A percentile compares a stretch with the other conserved stretches of the same genome.
These are phyloP conservation scores for Uropetala carovei DNA, from an alignment of 2,888 invertebrate species.

Conservation along the genomic window DNA sequence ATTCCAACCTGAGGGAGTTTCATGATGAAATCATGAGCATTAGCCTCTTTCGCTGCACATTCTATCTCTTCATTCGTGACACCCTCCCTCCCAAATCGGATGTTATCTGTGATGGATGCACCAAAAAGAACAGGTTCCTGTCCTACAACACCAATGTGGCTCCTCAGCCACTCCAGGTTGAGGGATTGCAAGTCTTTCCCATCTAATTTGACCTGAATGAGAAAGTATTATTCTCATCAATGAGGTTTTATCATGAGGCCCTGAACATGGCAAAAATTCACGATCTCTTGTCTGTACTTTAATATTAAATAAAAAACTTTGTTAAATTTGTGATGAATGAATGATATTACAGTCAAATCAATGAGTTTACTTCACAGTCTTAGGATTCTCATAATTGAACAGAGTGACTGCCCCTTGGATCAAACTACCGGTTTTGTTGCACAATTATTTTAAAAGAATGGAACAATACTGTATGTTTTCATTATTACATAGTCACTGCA, in stretches of 20 bases:
- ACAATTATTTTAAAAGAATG: too few species aligned
- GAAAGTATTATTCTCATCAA: background rate
- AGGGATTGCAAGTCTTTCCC: slow-evolving; percentile 82
- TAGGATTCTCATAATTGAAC: too few species aligned
- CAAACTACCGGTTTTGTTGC: too few species aligned
- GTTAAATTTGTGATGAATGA: background rate
- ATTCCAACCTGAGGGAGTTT: slow-evolving; percentile 82
- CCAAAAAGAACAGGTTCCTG: slow-evolving; percentile 94
- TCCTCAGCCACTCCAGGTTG: slow-evolving; percentile 88
- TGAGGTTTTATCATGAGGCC: background rate
- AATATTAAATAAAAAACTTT: background rate
- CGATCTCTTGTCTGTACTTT: background rate
- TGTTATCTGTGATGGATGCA: slow-evolving; percentile 90
- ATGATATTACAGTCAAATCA: too few species aligned
- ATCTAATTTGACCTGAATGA: slow-evolving; percentile 80
- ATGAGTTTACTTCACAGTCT: too few species aligned
- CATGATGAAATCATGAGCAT: slow-evolving; percentile 86
- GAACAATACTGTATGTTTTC: too few species aligned
- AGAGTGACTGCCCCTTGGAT: too few species aligned
- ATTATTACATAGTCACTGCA: too few species aligned
- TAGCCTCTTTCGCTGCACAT: slow-evolving; percentile 84
- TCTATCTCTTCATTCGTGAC: slow-evolving; percentile 83
- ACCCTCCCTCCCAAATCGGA: slow-evolving; percentile 85
- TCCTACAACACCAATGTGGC: slow-evolving; percentile 90
- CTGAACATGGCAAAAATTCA: background rate